A percentile compares a stretch with the other conserved stretches of the same genome.
Conservation (phyloP, 2,113 vertebrate genomes). For the Lota lota region DNA sequence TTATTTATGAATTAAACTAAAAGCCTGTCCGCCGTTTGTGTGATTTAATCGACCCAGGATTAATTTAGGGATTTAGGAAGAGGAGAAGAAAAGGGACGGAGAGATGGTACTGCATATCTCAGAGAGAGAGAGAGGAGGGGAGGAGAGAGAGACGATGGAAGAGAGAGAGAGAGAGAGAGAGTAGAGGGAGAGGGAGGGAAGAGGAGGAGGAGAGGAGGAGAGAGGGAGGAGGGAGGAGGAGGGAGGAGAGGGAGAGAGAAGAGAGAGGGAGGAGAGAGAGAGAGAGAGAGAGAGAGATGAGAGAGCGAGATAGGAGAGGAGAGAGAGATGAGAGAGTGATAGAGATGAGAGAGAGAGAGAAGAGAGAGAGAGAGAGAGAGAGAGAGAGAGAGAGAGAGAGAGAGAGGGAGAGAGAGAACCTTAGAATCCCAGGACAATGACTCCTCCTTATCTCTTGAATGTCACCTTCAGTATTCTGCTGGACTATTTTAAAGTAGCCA, state of each 20-base stretch:
- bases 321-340: too few relatives aligned
- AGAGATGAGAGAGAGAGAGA: background rate
- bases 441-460: constrained; percentile 58
- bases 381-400: constrained; percentile 1
- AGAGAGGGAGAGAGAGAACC: constrained; percentile 29
- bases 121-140: background rate
- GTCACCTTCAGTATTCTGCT: constrained; percentile 54
- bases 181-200: background rate
- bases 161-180: constrained; percentile 9
- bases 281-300: constrained; percentile 12
- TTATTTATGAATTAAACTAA: constrained; percentile 62
- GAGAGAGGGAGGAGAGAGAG: constrained; percentile 28
- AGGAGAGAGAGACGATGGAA: background rate
- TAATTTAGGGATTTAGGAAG: constrained; percentile 47
- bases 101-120: background rate
- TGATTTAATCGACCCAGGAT: constrained; percentile 55
- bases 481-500: constrained; percentile 22
- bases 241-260: constrained; percentile 1
- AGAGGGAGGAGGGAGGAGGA: background rate
- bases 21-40: constrained; percentile 47
- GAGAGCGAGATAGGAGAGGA: background rate
- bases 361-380: background rate
- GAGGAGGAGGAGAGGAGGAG: background rate
- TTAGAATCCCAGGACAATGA: constrained; percentile 50
- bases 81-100: constrained; percentile 14